Evolutionary conservation across 2,888 invertebrate genomes (phyloP), one percentile per base, ranked within the genome.

Genomic region (Phania funesta): DNA sequence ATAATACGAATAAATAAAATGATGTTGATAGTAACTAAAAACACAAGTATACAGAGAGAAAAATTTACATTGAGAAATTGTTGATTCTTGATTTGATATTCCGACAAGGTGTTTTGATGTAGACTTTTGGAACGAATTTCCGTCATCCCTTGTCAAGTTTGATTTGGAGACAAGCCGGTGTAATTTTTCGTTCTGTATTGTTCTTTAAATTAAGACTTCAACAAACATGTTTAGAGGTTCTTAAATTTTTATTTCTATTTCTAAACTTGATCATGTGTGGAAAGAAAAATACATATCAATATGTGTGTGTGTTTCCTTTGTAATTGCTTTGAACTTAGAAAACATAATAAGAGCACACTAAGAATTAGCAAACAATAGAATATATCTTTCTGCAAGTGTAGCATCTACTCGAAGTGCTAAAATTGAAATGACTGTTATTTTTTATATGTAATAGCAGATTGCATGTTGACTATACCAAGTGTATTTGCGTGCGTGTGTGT

Each of bases 1-100:
- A 41, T 16, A 75, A 75, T 74, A 71, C 58, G 78, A 75, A 74
- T 74, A 78, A 26, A 70, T 78, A 82, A 82, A 82, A 78, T 82
- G 74, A 68, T 78, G 82, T 16, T 78, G 78, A 70, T 78, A 78
- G 64, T 38, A 67, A 26, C 35, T n/a, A 24, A 35, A 52, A 73
- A n/a, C 38, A 24, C 2, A n/a, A 20, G 50, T 50, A 41, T 18
- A 9, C 7, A 24, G 52, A 29, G 9, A 20, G 18, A 38, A 18
- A 32, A 20, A 20, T 50, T n/a, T 64, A 75, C 58, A 75, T 48
- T 18, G 46, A 41, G 48, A 56, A 50, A 75, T n/a, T n/a, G n/a
- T n/a, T n/a, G n/a, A n/a, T n/a, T n/a, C n/a, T n/a, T n/a, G n/a
- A n/a, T n/a, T n/a, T n/a, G n/a, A n/a, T n/a, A n/a, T n/a, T n/a